phyloP scores from a whole-genome alignment of 2,888 invertebrate genomes.

The Lithophane semibrunnea region DNA sequence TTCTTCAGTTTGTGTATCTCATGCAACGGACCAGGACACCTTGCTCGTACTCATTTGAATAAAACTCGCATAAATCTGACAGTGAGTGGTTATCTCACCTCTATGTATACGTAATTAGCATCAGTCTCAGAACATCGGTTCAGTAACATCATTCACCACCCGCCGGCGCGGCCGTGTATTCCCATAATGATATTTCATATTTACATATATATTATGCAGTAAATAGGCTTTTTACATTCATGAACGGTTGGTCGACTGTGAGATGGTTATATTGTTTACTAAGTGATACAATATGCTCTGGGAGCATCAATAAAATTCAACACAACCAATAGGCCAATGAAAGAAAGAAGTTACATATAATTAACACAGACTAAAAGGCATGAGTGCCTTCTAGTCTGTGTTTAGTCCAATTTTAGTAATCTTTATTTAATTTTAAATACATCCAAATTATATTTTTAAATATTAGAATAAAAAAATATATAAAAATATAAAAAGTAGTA shows the following conservation, averaged over 20 bases:
- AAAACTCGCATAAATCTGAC: conserved; percentile 10
- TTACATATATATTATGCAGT: conserved; percentile 41
- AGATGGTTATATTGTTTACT: conserved; percentile 23
- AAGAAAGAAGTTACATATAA: too few species aligned
- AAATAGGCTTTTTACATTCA: conserved; percentile 52
- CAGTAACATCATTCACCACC: neutral
- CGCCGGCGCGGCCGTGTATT: neutral
- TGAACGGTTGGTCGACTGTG: conserved; percentile 34
- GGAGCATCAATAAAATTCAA: neutral
- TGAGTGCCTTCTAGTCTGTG: too few species aligned
- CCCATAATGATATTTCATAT: conserved; percentile 41
- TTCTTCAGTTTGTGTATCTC: neutral
- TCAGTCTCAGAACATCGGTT: conserved; percentile 4
- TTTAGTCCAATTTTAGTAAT: too few species aligned
- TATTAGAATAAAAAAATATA: too few species aligned
- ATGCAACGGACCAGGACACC: neutral
- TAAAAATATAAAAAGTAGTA: neutral
- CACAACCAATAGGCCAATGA: neutral
- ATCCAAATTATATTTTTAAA: too few species aligned
- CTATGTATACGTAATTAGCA: conserved; percentile 5
- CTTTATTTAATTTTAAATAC: too few species aligned
- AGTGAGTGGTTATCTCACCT: neutral
- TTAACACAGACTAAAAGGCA: too few species aligned
- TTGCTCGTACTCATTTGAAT: conserved; percentile 20
- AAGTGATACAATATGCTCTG: conserved; percentile 16